Evolutionary conservation across 2,797 vertebrate species (phyloP), one percentile per base, ranked within the genome.

Genomic region (Takifugu rubripes): DNA sequence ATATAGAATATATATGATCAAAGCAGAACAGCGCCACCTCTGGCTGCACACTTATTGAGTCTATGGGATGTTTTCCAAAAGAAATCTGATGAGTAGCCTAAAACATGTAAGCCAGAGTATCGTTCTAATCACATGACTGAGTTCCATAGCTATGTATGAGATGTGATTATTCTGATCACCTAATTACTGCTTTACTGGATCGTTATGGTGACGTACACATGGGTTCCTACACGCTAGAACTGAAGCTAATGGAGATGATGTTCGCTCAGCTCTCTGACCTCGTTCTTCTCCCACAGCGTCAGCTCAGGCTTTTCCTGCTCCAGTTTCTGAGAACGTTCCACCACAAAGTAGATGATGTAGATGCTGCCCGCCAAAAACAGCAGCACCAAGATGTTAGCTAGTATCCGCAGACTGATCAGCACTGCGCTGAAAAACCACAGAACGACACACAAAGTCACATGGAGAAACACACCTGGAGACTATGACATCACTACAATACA

Each of bases 261-360:
- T 61, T 51, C 15, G 24, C 14, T 56, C 25, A 29, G 45, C 16
- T 62, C 25, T 26, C 16, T 5, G 86, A 97, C 97, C 94, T 99
- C 97, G 1, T 99, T 99, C 87, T 98, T 99, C 73, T 99, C 96
- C 97, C 97, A 99, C 49, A 99, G 91, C 0, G 95, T 94, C 68
- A 99, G 70, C 86, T 98, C 95, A 11, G 86, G 90, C 84, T 96
- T 96, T 52, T 91, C 85, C 64, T 87, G 93, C 76, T 97, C 96
- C 31, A 99, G 84, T 80, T 86, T 94, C 88, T 99, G 97, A 48
- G 97, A 98, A 64, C 97, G 93, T 60, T 98, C 97, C 74, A 99
- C 97, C 0, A 99, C 97, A 64, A 99, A 98, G 76, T 98, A 99
- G 84, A 99, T 99, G 83, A 99, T 96, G 74, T 96, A 99, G 80